Percentiles rank a stretch among this genome's conserved stretches.
phyloP scores from a whole-genome alignment of 2,888 invertebrate genomes.

The Zootermopsis nevadensis region DNA sequence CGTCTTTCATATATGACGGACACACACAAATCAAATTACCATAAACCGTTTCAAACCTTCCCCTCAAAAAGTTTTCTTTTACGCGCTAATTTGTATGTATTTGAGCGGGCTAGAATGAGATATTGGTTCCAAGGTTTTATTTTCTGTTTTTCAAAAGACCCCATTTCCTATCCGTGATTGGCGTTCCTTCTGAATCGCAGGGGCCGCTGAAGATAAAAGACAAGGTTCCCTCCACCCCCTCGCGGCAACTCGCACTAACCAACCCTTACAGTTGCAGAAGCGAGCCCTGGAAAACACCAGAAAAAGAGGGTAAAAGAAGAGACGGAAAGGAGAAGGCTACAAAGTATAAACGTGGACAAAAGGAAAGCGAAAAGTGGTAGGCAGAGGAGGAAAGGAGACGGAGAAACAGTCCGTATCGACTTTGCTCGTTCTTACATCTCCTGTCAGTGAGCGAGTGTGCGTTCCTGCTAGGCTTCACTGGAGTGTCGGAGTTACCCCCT shows the following conservation, averaged over 20 bases:
- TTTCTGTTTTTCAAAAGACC: background rate
- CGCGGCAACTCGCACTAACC: background rate
- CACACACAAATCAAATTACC: too few relatives aligned
- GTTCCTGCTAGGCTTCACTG: slow-evolving; percentile 20
- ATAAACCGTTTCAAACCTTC: too few relatives aligned
- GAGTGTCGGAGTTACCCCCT: slow-evolving; percentile 24
- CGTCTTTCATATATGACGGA: too few relatives aligned
- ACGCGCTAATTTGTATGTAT: background rate
- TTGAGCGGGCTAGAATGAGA: background rate
- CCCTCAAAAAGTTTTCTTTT: too few relatives aligned
- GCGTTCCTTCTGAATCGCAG: slow-evolving; percentile 12
- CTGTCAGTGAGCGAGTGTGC: slow-evolving; percentile 1
- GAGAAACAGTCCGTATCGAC: slow-evolving; percentile 18
- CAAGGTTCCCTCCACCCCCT: background rate
- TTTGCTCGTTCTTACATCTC: slow-evolving; percentile 15
- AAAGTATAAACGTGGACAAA: background rate
- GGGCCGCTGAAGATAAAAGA: background rate
- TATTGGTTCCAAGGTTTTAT: background rate
- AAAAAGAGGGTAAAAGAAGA: background rate
- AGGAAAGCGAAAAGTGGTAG: slow-evolving; percentile 16
- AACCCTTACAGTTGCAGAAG: background rate
- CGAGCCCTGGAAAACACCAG: slow-evolving; percentile 17
- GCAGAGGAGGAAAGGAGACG: background rate
- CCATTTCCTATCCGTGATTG: slow-evolving; percentile 15
- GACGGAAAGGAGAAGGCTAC: background rate